Conservation (phyloP, 2,113 vertebrate genomes). For the Suncus etruscus region DNA sequence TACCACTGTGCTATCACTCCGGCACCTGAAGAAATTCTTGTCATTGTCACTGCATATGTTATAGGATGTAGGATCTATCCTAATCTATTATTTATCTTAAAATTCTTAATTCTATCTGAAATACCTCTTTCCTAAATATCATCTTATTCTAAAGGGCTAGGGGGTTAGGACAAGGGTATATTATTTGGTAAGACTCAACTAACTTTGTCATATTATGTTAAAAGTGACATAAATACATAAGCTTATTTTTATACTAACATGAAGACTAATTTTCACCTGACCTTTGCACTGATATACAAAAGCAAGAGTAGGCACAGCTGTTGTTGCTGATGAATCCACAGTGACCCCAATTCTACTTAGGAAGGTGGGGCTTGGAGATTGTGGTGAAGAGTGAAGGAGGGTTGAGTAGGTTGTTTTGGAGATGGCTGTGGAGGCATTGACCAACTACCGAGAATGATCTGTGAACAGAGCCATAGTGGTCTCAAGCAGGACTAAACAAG, state of each 20-base stretch:
- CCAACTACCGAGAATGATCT: neutral
- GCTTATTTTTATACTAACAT: neutral
- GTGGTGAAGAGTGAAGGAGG: neutral
- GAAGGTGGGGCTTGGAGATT: neutral
- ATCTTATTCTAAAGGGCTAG: neutral
- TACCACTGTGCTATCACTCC: too few species aligned
- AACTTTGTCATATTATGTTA: neutral
- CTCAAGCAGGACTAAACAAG: neutral
- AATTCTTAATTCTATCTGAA: neutral
- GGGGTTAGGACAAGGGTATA: neutral
- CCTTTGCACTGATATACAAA: neutral
- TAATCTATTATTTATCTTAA: neutral
- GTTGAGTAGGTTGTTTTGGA: neutral
- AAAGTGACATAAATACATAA: neutral
- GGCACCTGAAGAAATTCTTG: too few species aligned
- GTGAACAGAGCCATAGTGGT: neutral
- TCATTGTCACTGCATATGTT: neutral
- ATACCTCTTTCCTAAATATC: neutral
- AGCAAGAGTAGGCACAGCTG: neutral
- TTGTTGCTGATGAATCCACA: neutral
- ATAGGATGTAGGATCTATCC: neutral
- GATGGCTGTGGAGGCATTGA: neutral
- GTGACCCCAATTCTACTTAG: neutral
- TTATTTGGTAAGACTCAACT: neutral
- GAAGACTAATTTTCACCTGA: neutral